Base-by-base conservation (phyloP, 2,797 vertebrate species). In the Poeciliopsis gracilis region DNA sequence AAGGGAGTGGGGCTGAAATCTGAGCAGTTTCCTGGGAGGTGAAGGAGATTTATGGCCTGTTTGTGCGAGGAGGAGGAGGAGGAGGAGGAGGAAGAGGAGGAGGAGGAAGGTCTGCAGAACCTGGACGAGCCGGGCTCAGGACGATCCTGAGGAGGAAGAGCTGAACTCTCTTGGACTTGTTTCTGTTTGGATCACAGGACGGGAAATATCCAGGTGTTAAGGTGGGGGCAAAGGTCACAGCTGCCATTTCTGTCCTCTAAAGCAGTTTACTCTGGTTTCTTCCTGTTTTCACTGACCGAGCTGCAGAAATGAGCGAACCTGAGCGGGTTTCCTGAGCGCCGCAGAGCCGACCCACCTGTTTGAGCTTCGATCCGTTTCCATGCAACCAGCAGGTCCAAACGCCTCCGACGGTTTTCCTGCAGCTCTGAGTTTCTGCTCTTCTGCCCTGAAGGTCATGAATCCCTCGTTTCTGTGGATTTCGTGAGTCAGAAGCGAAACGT, bases 1-100 rank as follows among this genome's bases (percentile, higher is more conserved):
- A 70, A 30, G 28, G 36, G 78, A 23, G 69, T 7, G 72, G 83
- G 77, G 85, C 77, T 94, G 90, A 90, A 92, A 92, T 82, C 87
- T 77, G 92, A 92, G 90, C 88, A 45, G 43, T 23, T 82, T 77
- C 86, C 82, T 84, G 33, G 0, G 84, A 88, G 86, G 84, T 77
- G 81, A 80, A 88, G 82, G 77, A 72, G 61, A 76, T 87, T 88
- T 81, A 77, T 82, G 77, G 84, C 9, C 8, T 89, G 90, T 90
- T 88, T 87, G 86, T 82, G 85, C 1, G 28, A 66, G 77, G 77
- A 80, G 41, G 75, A 81, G 59, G 59, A 63, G 59, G 2, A 72
- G 75, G 76, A 30, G 30, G 30, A 80, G 55, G 76, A 75, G 57
- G 70, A 83, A 53, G 86, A 87, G 33, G 38, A 72, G 75, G 74